Conservation (phyloP, 1,140 invertebrate species). For the Caenorhabditis inopinata region DNA sequence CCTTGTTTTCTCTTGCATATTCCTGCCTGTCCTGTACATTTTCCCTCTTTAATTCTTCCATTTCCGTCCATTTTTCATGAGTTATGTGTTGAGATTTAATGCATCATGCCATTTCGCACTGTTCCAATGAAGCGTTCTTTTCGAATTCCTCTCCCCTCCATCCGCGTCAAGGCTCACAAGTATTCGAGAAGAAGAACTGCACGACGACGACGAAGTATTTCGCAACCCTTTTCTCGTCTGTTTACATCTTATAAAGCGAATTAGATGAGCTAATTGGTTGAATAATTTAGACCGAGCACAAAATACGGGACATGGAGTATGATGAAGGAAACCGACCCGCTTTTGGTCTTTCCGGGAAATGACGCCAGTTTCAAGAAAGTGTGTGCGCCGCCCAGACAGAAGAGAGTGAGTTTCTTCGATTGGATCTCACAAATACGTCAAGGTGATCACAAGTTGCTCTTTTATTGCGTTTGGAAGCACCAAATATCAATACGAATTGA, state of each 20-base stretch:
- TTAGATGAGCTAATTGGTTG: constrained; percentile 32
- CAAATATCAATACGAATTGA: not conserved
- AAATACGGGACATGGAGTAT: not conserved
- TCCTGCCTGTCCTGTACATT: not conserved
- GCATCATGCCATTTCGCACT: not conserved
- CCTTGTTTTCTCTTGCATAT: not conserved
- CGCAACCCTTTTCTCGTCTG: constrained; percentile 11
- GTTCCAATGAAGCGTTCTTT: not conserved
- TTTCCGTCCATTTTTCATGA: not conserved
- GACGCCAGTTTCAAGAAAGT: constrained; percentile 30
- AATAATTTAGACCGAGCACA: constrained; percentile 26
- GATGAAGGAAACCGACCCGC: not conserved
- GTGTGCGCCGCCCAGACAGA: not conserved
- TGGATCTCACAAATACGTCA: not conserved
- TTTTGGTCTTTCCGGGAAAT: constrained; percentile 30
- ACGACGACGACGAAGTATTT: constrained; percentile 17
- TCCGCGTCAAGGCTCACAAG: not conserved
- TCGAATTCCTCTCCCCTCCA: not conserved
- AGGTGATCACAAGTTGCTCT: constrained; percentile 5
- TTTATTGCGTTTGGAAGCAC: not conserved
- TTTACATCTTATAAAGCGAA: constrained; percentile 33
- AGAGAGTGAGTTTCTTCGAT: not conserved
- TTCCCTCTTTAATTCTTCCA: not conserved
- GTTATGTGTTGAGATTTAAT: constrained; percentile 9
- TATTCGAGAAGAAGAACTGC: not conserved